Conservation (phyloP, 2,888 invertebrate species). For the Epistrophe eligans region DNA sequence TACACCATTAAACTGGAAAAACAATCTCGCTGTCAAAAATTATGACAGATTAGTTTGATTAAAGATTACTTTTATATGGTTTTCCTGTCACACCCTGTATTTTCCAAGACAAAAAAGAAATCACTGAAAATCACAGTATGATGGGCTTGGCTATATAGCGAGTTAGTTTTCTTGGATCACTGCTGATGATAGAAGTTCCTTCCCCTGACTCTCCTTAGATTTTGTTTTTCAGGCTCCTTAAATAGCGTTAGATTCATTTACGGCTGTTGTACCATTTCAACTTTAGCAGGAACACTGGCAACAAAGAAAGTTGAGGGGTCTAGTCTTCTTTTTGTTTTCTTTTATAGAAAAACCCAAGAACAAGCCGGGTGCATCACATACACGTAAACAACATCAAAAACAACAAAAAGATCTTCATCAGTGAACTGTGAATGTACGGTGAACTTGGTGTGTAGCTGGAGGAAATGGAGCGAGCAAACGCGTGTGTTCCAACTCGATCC, state of each 20-base stretch:
- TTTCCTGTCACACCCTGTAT: slow-evolving; percentile 53
- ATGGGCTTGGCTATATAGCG: slow-evolving; percentile 44
- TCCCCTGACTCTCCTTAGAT: background rate
- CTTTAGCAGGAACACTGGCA: slow-evolving; percentile 48
- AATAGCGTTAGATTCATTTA: slow-evolving; percentile 40
- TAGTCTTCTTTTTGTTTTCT: background rate
- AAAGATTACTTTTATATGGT: background rate
- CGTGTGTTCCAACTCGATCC: slow-evolving; percentile 47
- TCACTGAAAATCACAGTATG: slow-evolving; percentile 31
- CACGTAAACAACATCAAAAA: slow-evolving; percentile 30
- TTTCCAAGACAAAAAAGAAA: slow-evolving; percentile 9
- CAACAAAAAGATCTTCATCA: slow-evolving; percentile 36
- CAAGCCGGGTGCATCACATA: slow-evolving; percentile 50
- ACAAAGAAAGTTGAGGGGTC: slow-evolving; percentile 67
- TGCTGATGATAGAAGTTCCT: slow-evolving; percentile 24
- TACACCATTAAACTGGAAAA: background rate
- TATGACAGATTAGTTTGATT: slow-evolving; percentile 3
- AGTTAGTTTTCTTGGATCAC: background rate
- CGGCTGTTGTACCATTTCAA: background rate
- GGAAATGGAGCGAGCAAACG: slow-evolving; percentile 60
- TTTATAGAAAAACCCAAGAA: slow-evolving; percentile 24
- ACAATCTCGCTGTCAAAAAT: background rate
- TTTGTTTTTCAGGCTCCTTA: slow-evolving; percentile 61
- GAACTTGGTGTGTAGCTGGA: slow-evolving; percentile 24
- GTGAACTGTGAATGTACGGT: slow-evolving; percentile 37